These are phyloP conservation scores for Perithous albicinctus DNA, from an alignment of 2,888 invertebrate species.

Conservation along the genomic window DNA sequence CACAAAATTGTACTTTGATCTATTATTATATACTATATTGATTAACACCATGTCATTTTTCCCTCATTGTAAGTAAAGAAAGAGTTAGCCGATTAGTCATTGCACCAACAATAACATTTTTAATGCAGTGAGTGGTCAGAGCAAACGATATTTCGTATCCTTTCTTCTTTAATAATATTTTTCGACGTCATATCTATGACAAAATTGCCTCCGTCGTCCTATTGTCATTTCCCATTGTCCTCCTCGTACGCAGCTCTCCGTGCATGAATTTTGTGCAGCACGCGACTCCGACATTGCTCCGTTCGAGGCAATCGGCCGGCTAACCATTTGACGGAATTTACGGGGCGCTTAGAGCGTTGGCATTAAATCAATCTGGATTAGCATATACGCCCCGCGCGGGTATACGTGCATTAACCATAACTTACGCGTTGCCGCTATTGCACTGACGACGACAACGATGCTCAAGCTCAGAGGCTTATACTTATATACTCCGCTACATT, in stretches of 20 bases:
- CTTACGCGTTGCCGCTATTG: constrained; percentile 67
- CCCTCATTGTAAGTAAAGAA: neutral
- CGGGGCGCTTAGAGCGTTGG: constrained; percentile 73
- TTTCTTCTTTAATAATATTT: neutral
- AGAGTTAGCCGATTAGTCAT: neutral
- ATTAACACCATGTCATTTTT: neutral
- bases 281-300: constrained; percentile 49
- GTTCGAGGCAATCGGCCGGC: constrained; percentile 62
- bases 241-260: neutral
- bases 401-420: constrained; percentile 71
- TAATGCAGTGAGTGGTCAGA: neutral
- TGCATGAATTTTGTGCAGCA: constrained; percentile 29
- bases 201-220: neutral
- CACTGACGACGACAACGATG: constrained; percentile 46
- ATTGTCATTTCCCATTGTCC: constrained; percentile 22
- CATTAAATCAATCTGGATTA: constrained; percentile 83
- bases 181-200: neutral
- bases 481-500: constrained; percentile 39
- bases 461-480: constrained; percentile 47
- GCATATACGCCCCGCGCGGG: constrained; percentile 75
- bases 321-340: constrained; percentile 78
- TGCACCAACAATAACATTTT: neutral
- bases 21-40: neutral
- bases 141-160: neutral
- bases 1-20: too few relatives aligned